A percentile compares a stretch with the other conserved stretches of the same genome.
Conservation (phyloP, 2,113 vertebrate species). For the Myrmecophaga tridactyla region DNA sequence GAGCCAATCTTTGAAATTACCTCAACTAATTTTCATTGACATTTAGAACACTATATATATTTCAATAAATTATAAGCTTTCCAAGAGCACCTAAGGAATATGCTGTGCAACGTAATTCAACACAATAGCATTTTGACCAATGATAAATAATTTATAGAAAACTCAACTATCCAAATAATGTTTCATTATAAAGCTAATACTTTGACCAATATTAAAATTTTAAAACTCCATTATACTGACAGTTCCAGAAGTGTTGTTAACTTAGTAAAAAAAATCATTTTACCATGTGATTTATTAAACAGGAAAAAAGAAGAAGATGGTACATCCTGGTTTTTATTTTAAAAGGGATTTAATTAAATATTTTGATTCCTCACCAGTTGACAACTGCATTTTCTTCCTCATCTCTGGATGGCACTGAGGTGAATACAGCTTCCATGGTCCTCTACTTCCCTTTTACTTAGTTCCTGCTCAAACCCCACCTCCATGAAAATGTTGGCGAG, state of each 20-base stretch:
- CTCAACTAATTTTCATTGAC: too few species aligned
- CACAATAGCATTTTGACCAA: neutral
- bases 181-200: conserved; percentile 45
- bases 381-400: conserved; percentile 39
- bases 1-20: too few species aligned
- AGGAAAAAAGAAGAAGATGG: conserved; percentile 31
- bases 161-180: neutral
- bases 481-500: neutral
- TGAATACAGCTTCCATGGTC: neutral
- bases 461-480: conserved; percentile 11
- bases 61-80: conserved; percentile 57
- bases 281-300: conserved; percentile 57
- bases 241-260: conserved; percentile 42
- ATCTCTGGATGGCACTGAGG: neutral
- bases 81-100: neutral
- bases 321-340: conserved; percentile 44
- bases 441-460: neutral
- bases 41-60: conserved; percentile 34
- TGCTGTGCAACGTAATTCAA: neutral
- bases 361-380: conserved; percentile 4
- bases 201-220: conserved; percentile 21
- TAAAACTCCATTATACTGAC: conserved; percentile 39
- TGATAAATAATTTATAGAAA: neutral
- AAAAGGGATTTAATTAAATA: conserved; percentile 51
- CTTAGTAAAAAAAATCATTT: conserved; percentile 37